Conservation (phyloP, 2,888 invertebrate species). For the Drosophila mercatorum region DNA sequence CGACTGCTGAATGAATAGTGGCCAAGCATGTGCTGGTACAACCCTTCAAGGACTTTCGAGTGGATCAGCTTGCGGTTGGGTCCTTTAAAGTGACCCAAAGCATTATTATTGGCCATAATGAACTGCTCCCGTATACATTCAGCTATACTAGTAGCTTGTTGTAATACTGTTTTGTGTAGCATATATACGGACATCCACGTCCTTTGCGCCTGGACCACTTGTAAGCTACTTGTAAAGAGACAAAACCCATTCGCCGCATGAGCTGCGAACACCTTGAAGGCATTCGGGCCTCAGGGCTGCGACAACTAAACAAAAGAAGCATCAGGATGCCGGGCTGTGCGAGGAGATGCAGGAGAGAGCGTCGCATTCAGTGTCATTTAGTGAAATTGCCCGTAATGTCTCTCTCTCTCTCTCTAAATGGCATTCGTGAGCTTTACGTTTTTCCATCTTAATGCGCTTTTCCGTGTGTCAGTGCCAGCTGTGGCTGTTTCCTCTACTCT, state of each 20-base stretch:
- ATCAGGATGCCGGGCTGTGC: constrained; percentile 25
- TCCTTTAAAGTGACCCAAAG: constrained; percentile 45
- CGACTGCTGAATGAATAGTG: not conserved
- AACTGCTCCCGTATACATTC: constrained; percentile 34
- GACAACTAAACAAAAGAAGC: constrained; percentile 58
- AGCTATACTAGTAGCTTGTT: constrained; percentile 27
- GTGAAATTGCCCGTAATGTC: constrained; percentile 69
- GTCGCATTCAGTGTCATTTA: constrained; percentile 63
- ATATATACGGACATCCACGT: constrained; percentile 44
- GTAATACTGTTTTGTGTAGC: constrained; percentile 55
- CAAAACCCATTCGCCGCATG: constrained; percentile 59
- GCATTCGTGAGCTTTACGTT: constrained; percentile 51
- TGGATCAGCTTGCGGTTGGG: constrained; percentile 42
- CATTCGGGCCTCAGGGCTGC: constrained; percentile 41
- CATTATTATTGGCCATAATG: constrained; percentile 63
- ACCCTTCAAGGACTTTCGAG: constrained; percentile 20
- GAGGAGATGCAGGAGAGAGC: not conserved
- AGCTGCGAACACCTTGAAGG: constrained; percentile 70
- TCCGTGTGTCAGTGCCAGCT: constrained; percentile 51
- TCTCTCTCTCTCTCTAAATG: constrained; percentile 29
- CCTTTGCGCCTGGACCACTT: constrained; percentile 61
- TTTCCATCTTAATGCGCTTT: constrained; percentile 55
- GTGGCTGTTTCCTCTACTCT: constrained; percentile 26
- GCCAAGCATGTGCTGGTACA: constrained; percentile 14
- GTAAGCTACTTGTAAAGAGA: constrained; percentile 14